Percentiles rank a stretch among this genome's conserved stretches.
Evolutionary conservation across 2,888 invertebrate species (phyloP).

Genomic region (Corbicula japonica): DNA sequence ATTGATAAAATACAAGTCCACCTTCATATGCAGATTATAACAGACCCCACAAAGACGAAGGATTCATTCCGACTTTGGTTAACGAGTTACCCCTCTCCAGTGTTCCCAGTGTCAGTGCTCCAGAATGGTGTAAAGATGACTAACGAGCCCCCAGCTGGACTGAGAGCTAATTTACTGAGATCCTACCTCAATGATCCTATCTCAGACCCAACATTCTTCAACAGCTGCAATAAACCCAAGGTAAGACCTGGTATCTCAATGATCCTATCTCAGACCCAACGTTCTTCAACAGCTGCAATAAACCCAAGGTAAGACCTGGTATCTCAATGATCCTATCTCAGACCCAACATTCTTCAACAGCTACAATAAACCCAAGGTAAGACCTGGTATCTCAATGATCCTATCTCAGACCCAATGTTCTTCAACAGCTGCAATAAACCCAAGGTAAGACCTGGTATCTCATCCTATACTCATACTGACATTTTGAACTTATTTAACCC

Average conservation of each 20-base stretch:
- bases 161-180: slow-evolving; percentile 86
- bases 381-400: slow-evolving; percentile 86
- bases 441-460: slow-evolving; percentile 75
- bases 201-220: slow-evolving; percentile 91
- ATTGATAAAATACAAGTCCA: not conserved
- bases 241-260: slow-evolving; percentile 85
- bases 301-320: slow-evolving; percentile 86
- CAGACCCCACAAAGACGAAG: slow-evolving; percentile 80
- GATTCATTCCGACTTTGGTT: slow-evolving; percentile 85
- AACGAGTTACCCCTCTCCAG: slow-evolving; percentile 86
- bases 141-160: slow-evolving; percentile 86
- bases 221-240: slow-evolving; percentile 88
- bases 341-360: slow-evolving; percentile 91
- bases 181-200: slow-evolving; percentile 87
- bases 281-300: slow-evolving; percentile 90
- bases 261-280: slow-evolving; percentile 88
- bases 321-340: slow-evolving; percentile 86
- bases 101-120: slow-evolving; percentile 86
- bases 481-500: too few species aligned
- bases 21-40: slow-evolving; percentile 79
- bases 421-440: slow-evolving; percentile 89
- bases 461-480: too few species aligned
- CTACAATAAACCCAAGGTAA: slow-evolving; percentile 87
- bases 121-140: slow-evolving; percentile 87
- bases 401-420: slow-evolving; percentile 90